Base-by-base conservation (phyloP, 1,140 invertebrate genomes). In the Phocides pigmalion region DNA sequence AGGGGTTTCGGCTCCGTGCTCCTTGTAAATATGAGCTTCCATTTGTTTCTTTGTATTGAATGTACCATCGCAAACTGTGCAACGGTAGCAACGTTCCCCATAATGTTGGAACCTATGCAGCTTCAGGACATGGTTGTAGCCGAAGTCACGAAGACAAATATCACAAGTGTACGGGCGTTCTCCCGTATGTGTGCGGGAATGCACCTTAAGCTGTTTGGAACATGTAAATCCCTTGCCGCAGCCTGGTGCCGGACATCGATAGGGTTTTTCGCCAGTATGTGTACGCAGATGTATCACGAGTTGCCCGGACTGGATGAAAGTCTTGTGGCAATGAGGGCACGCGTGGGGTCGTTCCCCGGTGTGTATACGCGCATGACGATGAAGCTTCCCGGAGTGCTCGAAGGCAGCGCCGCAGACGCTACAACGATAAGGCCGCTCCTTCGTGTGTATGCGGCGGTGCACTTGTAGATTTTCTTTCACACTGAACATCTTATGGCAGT, bases 381-480 rank as follows among this genome's bases (percentile, higher is more conserved):
- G 97, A 22, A 98, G 90, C 81, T 98, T 97, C 0, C 98, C 97
- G 25, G 96, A 97, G 86, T 98, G 97, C 77, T 98, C 97, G 77
- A 98, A 98, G 0, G 97, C 97, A 0, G 97, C 94, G 1, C 95
- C 95, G 86, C 98, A 99, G 16, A 98, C 96, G 42, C 97, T 95
- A 82, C 98, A 98, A 68, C 97, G 96, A 81, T 96, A 96, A 0
- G 96, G 96, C 0, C 95, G 93, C 87, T 97, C 96, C 84, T 98
- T 98, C 20, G 97, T 98, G 83, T 98, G 97, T 53, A 98, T 98
- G 35, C 97, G 93, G n/a, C 97, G 93, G 82, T 98, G 97, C 0
- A 98, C 97, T 85, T 97, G 97, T 41, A 98, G 92, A 86, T 98
- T 98, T 83, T 98, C 97, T 83, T 98, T 98, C 1, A 98, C 97